Percentiles rank a stretch among this genome's conserved stretches.
These are phyloP conservation scores for Auanema freiburgensis DNA, from an alignment of 2,888 invertebrate species.

Conservation along the genomic window DNA sequence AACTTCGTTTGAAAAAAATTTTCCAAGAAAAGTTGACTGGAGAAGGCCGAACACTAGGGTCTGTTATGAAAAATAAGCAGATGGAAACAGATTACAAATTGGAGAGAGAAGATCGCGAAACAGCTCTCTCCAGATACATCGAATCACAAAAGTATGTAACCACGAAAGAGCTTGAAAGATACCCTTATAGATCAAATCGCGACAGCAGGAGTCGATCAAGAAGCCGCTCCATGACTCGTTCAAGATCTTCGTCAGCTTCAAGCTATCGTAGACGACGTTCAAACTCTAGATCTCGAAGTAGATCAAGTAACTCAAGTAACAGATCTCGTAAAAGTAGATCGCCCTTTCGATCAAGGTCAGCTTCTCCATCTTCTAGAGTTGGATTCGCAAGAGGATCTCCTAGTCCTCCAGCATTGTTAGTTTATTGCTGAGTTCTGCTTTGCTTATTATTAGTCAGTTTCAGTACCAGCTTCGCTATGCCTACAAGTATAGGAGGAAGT, in stretches of 20 bases:
- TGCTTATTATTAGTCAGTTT: neutral
- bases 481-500: conserved; percentile 73
- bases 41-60: conserved; percentile 42
- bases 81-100: conserved; percentile 23
- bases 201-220: conserved; percentile 7
- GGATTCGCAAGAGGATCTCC: conserved; percentile 3
- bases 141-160: conserved; percentile 11
- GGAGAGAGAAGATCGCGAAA: conserved; percentile 23
- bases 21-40: conserved; percentile 22
- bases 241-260: conserved; percentile 11
- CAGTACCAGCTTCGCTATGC: neutral
- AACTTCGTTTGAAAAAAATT: conserved; percentile 68
- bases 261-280: too few species aligned
- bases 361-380: neutral
- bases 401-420: neutral
- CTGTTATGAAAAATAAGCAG: conserved; percentile 39
- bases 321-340: neutral
- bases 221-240: conserved; percentile 1
- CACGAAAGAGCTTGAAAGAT: neutral
- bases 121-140: conserved; percentile 2
- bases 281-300: conserved; percentile 12
- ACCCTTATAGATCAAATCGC: neutral
- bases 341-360: neutral
- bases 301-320: conserved; percentile 1
- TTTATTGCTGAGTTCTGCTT: neutral